Percentiles rank a stretch among this genome's conserved stretches.
Conservation (phyloP, 1,140 invertebrate genomes). For the Stegodyphus dumicola region DNA sequence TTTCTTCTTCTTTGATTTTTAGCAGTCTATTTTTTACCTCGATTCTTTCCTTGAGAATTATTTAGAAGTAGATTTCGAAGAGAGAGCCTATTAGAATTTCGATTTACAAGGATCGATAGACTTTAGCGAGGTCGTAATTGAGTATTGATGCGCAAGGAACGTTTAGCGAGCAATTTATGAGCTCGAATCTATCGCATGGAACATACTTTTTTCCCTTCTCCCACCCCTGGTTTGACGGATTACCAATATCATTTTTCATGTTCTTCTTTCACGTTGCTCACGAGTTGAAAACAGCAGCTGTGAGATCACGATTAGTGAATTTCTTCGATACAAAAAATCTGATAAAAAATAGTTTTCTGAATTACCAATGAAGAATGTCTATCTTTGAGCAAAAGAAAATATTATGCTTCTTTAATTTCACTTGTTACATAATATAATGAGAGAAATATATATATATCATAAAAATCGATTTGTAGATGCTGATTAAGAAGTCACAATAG, state of each 20-base stretch:
- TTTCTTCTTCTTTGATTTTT: not conserved
- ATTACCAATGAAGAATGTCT: no score
- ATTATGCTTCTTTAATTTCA: no score
- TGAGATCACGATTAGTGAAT: slow-evolving; percentile 15
- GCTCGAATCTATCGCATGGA: slow-evolving; percentile 31
- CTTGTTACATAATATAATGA: no score
- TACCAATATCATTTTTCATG: slow-evolving; percentile 42
- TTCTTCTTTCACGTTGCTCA: not conserved
- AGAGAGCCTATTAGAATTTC: slow-evolving; percentile 43
- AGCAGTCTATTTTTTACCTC: not conserved
- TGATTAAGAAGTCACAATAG: no score
- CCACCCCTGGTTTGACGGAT: slow-evolving; percentile 28
- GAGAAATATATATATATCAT: no score
- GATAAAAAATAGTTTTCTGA: no score
- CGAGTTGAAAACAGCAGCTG: slow-evolving; percentile 13
- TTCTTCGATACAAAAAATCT: not conserved
- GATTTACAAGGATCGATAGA: slow-evolving; percentile 39
- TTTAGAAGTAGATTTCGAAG: slow-evolving; percentile 14
- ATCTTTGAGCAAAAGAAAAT: no score
- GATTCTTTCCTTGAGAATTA: not conserved
- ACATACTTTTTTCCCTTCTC: slow-evolving; percentile 1
- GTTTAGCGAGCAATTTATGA: slow-evolving; percentile 49
- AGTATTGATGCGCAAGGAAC: slow-evolving; percentile 42
- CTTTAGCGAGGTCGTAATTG: slow-evolving; percentile 37
- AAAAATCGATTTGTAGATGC: no score